Conservation (phyloP, 2,113 vertebrate genomes). For the Cichladusa arquata region DNA sequence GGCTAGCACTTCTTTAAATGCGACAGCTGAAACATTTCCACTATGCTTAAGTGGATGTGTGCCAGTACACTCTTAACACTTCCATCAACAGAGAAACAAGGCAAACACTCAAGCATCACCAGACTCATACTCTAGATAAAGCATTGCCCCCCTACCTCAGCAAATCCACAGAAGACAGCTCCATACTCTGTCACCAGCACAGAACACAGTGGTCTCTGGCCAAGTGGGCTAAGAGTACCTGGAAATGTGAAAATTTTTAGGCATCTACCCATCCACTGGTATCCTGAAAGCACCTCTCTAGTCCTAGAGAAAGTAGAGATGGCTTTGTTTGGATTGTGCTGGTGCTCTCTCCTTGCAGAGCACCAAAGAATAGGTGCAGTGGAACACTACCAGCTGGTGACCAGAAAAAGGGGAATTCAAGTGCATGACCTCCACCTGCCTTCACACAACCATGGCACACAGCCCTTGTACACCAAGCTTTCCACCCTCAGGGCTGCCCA, state of each 20-base stretch:
- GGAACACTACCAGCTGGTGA: neutral
- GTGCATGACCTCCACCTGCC: neutral
- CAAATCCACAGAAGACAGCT: neutral
- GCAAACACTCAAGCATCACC: neutral
- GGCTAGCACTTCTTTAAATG: neutral
- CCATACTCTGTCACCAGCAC: neutral
- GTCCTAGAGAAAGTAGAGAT: neutral
- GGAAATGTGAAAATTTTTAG: neutral
- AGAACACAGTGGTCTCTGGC: neutral
- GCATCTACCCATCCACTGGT: neutral
- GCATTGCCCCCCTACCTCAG: neutral
- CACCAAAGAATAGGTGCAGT: neutral
- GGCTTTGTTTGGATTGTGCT: neutral
- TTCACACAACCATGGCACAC: accelerated
- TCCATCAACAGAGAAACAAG: neutral
- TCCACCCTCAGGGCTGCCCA: neutral
- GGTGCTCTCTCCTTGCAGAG: neutral
- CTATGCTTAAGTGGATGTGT: neutral
- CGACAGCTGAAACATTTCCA: neutral
- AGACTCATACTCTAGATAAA: neutral
- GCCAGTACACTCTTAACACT: neutral
- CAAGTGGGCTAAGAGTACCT: neutral
- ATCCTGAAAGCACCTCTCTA: neutral
- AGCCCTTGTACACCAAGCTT: neutral
- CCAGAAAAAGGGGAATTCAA: neutral